Conservation (phyloP, 2,888 invertebrate genomes). For the Erebia epiphron region DNA sequence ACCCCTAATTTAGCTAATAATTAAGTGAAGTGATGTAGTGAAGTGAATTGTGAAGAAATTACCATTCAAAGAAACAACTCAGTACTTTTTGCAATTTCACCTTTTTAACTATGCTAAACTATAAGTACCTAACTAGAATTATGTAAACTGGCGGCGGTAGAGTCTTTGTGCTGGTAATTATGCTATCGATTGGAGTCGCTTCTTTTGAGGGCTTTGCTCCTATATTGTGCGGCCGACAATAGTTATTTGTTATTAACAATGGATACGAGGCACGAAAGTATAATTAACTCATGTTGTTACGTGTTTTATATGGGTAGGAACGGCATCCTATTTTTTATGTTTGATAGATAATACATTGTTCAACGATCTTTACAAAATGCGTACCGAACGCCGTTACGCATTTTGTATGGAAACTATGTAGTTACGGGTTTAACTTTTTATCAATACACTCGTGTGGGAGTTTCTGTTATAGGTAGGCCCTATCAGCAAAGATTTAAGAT, state of each 20-base stretch:
- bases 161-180: constrained; percentile 7
- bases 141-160: not conserved
- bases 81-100: not conserved
- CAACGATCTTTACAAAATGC: not conserved
- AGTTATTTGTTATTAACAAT: constrained; percentile 37
- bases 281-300: not conserved
- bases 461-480: too few relatives aligned
- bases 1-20: too few relatives aligned
- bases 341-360: not conserved
- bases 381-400: too few relatives aligned
- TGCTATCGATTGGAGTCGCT: not conserved
- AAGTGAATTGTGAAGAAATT: too few relatives aligned
- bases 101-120: not conserved
- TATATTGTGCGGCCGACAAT: constrained; percentile 24
- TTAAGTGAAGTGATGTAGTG: too few relatives aligned
- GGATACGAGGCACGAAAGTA: constrained; percentile 13
- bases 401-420: too few relatives aligned
- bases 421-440: too few relatives aligned
- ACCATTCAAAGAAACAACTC: not conserved
- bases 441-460: too few relatives aligned
- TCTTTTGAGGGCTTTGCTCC: constrained; percentile 5
- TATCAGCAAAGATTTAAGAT: too few relatives aligned
- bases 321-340: not conserved
- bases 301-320: not conserved
- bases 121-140: not conserved